These are phyloP conservation scores for Neogobius melanostomus DNA, from an alignment of 2,113 vertebrate genomes.

Conservation along the genomic window DNA sequence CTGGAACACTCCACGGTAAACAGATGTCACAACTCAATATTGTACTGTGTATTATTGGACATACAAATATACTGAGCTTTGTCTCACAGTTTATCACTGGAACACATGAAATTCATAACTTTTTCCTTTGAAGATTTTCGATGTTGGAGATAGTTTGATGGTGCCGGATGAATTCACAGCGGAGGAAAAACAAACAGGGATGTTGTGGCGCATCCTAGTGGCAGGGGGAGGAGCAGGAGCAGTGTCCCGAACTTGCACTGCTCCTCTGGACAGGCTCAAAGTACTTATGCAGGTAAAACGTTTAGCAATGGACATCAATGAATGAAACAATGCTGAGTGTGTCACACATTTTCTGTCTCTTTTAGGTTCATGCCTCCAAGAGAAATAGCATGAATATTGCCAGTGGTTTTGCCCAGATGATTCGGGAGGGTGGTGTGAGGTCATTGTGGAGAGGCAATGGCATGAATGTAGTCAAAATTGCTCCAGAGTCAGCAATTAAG, in stretches of 20 bases:
- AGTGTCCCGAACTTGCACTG: slow-evolving; percentile 91
- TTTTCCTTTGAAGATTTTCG: slow-evolving; percentile 85
- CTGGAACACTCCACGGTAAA: slow-evolving; percentile 97
- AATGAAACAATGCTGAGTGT: background rate
- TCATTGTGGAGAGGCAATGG: slow-evolving; percentile 95
- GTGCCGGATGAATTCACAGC: slow-evolving; percentile 96
- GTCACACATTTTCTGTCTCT: background rate
- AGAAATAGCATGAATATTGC: slow-evolving; percentile 90
- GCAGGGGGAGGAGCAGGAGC: slow-evolving; percentile 94
- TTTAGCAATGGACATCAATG: background rate
- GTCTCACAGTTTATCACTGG: too few species aligned
- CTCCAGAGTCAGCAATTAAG: slow-evolving; percentile 93
- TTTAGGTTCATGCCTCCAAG: slow-evolving; percentile 90
- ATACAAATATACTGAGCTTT: background rate
- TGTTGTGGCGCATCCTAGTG: slow-evolving; percentile 97
- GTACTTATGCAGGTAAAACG: slow-evolving; percentile 93
- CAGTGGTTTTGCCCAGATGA: slow-evolving; percentile 90
- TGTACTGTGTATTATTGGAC: background rate
- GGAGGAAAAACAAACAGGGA: slow-evolving; percentile 91
- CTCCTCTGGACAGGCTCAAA: slow-evolving; percentile 92
- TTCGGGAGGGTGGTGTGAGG: slow-evolving; percentile 86
- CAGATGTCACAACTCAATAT: background rate
- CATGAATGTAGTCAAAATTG: slow-evolving; percentile 96
- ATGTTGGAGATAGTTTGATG: slow-evolving; percentile 91
- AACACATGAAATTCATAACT: too few species aligned